Evolutionary conservation across 2,888 invertebrate species (phyloP).

Genomic region (Andrena marginata): DNA sequence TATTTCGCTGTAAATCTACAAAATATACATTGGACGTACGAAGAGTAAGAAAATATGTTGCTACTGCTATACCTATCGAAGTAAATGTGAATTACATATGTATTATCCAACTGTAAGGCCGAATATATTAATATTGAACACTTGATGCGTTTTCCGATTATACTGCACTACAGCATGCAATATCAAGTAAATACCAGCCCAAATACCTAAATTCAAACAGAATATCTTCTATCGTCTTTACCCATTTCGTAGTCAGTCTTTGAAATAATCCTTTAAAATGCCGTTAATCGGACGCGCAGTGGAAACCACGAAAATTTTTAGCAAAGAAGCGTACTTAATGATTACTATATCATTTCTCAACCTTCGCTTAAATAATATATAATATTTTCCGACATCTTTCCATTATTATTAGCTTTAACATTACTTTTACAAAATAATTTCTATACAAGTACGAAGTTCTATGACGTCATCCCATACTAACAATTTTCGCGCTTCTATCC

Average conservation of each 20-base stretch:
- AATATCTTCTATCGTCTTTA: not conserved
- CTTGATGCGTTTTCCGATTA: not conserved
- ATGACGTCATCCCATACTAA: conserved; percentile 1
- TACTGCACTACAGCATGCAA: conserved; percentile 26
- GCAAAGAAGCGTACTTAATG: not conserved
- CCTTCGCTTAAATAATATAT: conserved; percentile 3
- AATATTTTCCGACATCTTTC: not conserved
- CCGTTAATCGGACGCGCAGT: not conserved
- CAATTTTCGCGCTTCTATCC: conserved; percentile 13
- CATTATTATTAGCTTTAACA: not conserved
- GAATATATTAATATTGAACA: not conserved
- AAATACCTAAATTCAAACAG: not conserved
- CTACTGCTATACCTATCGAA: not conserved
- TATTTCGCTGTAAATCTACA: conserved; percentile 13
- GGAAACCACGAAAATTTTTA: conserved; percentile 4
- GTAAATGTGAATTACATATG: not conserved
- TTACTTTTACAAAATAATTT: conserved; percentile 15
- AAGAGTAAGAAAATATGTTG: not conserved
- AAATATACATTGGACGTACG: conserved; percentile 1
- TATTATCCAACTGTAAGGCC: not conserved
- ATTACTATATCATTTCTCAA: conserved; percentile 4
- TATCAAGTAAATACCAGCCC: not conserved
- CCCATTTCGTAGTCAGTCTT: conserved; percentile 26
- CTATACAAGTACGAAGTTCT: conserved; percentile 29
- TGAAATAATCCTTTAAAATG: not conserved